Evolutionary conservation across 2,888 invertebrate genomes (phyloP).

Genomic region (Hypena proboscidalis): DNA sequence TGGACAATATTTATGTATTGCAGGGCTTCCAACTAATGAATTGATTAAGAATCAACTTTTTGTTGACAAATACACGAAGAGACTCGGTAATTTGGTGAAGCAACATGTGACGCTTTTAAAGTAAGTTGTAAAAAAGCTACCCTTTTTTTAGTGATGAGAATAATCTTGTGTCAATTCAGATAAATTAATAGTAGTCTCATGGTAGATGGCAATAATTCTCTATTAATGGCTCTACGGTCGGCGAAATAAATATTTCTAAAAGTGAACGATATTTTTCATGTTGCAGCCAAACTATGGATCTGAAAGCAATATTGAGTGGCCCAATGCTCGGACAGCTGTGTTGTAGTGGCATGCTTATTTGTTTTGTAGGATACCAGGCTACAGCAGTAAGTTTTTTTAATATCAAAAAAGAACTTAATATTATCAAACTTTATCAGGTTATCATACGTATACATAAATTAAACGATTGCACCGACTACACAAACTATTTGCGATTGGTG

Average conservation of each 20-base stretch:
- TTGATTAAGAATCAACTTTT: constrained; percentile 51
- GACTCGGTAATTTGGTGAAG: constrained; percentile 59
- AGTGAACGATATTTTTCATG: not conserved
- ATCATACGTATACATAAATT: no score
- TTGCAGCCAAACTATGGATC: constrained; percentile 59
- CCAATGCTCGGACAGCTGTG: constrained; percentile 71
- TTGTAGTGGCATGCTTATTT: constrained; percentile 68
- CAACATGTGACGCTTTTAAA: constrained; percentile 66
- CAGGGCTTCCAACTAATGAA: constrained; percentile 23
- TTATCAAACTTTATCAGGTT: no score
- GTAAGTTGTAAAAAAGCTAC: constrained; percentile 46
- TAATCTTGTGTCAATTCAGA: no score
- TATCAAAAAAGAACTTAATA: no score
- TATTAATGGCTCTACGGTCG: no score
- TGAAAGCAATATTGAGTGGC: constrained; percentile 60
- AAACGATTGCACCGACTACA: no score
- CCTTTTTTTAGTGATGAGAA: no score
- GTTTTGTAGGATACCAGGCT: constrained; percentile 70
- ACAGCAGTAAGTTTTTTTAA: constrained; percentile 61
- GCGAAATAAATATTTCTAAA: no score
- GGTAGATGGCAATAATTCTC: no score
- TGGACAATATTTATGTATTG: constrained; percentile 19
- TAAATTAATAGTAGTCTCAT: no score
- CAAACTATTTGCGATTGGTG: no score
- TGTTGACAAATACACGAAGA: constrained; percentile 49